Base-by-base conservation (phyloP, 2,797 vertebrate genomes). In the Phyllotis vaccarum region DNA sequence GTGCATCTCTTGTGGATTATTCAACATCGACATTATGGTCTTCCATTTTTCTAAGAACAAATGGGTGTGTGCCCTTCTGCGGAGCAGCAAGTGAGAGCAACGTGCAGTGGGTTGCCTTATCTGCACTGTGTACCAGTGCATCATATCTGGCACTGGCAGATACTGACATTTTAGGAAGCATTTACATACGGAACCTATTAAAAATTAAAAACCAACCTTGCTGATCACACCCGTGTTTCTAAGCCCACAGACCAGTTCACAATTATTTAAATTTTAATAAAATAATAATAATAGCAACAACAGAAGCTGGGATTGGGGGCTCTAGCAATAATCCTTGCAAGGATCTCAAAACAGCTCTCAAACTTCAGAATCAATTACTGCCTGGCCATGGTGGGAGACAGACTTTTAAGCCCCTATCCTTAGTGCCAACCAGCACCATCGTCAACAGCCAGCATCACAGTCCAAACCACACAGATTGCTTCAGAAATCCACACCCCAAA, bases 1-100 rank as follows among this genome's bases (percentile, higher is more conserved):
- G 98, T 97, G 98, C 98, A 98, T 98, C 98, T 98, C 98, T 98
- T 98, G 98, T 98, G 98, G 98, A 98, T 98, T 98, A 98, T 97
- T 98, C 98, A 98, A 98, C 98, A 98, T 97, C 97, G 98, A 97
- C 97, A 92, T 96, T 97, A 97, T 76, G 97, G 96, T 96, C 98
- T 98, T 98, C 92, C 97, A 92, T 98, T 97, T 97, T 97, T 96
- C 93, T 96, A 95, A 97, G 97, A 98, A 98, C 98, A 98, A 97
- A 98, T 97, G 98, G 98, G 97, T 93, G 91, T 93, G 97, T 98
- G 98, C 90, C 96, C 95, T 98, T 98, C 95, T 89, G 78, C 95
- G 96, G 96, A 98, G 93, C 91, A 93, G 93, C 93, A 94, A 96
- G 97, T 92, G 98, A 97, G n/a, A 93, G 95, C 96, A 97, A 93